Evolutionary conservation across 2,113 vertebrate genomes (phyloP).

Genomic region (Turnix velox): DNA sequence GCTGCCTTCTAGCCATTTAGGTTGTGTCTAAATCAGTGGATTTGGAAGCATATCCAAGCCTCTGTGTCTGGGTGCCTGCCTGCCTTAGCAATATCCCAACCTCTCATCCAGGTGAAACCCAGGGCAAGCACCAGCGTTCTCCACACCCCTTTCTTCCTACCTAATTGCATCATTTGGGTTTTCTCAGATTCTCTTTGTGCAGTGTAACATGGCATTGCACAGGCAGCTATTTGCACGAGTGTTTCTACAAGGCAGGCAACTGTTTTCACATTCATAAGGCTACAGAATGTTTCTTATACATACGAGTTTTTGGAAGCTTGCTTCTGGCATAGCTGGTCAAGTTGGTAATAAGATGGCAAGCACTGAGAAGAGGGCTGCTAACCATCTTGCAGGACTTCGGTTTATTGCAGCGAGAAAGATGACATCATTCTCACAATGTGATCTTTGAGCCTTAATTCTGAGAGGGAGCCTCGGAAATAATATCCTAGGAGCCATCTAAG

Average conservation of each 20-base stretch:
- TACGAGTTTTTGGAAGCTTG: not conserved
- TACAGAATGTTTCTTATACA: not conserved
- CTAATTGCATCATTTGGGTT: conserved; percentile 47
- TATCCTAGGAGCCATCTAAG: conserved; percentile 21
- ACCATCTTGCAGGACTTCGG: not conserved
- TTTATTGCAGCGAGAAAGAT: not conserved
- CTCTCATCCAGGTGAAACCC: conserved; percentile 50
- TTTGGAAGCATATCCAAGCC: conserved; percentile 46
- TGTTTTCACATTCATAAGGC: not conserved
- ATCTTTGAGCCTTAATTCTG: conserved; percentile 18
- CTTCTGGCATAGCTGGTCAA: not conserved
- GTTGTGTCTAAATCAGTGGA: not conserved
- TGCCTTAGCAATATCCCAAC: conserved; percentile 26
- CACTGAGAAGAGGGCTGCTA: not conserved
- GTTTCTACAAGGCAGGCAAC: not conserved
- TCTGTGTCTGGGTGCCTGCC: not conserved
- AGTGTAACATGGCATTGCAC: not conserved
- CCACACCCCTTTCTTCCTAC: conserved; percentile 30
- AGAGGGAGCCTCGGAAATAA: not conserved
- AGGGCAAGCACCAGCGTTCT: not conserved
- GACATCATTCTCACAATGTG: conserved; percentile 2
- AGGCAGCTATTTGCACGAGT: not conserved
- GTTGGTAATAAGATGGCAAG: not conserved
- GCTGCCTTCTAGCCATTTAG: conserved; percentile 24
- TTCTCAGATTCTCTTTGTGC: not conserved